Conservation (phyloP, 2,113 vertebrate genomes). For the Alexandromys fortis region DNA sequence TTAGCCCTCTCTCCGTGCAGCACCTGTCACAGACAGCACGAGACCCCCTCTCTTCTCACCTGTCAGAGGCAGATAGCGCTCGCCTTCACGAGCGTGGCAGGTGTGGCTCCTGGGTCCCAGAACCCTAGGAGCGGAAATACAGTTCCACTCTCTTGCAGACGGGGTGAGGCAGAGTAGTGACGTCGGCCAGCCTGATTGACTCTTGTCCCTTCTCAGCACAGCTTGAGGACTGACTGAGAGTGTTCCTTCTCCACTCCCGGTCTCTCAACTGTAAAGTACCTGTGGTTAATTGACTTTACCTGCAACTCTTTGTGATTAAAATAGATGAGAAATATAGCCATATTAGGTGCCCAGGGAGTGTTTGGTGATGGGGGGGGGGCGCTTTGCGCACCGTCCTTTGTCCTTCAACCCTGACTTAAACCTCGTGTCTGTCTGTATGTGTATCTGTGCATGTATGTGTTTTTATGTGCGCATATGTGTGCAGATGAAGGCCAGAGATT, state of each 20-base stretch:
- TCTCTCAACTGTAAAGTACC: neutral
- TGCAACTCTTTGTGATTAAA: neutral
- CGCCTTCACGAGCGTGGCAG: neutral
- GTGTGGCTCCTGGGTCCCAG: neutral
- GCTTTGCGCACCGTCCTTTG: accelerated
- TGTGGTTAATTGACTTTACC: accelerated
- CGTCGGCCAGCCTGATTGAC: accelerated
- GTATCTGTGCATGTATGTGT: neutral
- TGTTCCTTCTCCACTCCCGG: accelerated
- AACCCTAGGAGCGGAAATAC: neutral
- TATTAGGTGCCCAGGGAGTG: neutral
- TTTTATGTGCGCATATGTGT: neutral
- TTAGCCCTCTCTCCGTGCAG: constrained; percentile 77
- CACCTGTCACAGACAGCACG: constrained; percentile 67
- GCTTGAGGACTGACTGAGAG: neutral
- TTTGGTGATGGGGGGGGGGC: accelerated
- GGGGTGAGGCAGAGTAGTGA: accelerated
- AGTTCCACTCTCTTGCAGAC: no score
- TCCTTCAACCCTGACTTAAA: neutral
- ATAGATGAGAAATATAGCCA: neutral
- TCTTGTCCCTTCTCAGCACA: neutral
- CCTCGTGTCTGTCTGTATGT: neutral
- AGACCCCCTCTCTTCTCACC: constrained; percentile 38
- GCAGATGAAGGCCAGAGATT: neutral
- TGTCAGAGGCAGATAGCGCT: constrained; percentile 22